Conservation (phyloP, 2,888 invertebrate species). For the Trypoxylon attenuatum region DNA sequence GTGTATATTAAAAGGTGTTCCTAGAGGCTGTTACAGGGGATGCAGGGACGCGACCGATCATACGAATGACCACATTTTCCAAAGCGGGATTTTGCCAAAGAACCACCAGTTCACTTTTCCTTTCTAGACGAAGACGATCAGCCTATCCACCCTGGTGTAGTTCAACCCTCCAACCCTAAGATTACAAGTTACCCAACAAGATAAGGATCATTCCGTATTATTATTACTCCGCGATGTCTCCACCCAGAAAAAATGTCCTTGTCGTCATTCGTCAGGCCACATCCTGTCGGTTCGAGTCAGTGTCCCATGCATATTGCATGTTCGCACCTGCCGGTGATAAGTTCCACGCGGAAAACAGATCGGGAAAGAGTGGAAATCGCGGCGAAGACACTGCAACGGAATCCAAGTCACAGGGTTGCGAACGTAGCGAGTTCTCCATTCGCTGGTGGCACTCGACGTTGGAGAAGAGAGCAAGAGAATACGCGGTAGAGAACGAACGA, state of each 20-base stretch:
- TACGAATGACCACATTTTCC: conserved; percentile 74
- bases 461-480: too few species aligned
- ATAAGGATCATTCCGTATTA: too few species aligned
- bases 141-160: too few species aligned
- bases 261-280: too few species aligned
- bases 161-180: conserved; percentile 21
- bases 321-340: too few species aligned
- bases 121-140: conserved; percentile 33
- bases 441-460: conserved; percentile 37
- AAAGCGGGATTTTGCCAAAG: conserved; percentile 61
- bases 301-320: too few species aligned
- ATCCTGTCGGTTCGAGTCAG: too few species aligned
- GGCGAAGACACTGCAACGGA: conserved; percentile 37
- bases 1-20: conserved; percentile 75
- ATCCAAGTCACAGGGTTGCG: conserved; percentile 32
- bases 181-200: too few species aligned
- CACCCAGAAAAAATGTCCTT: too few species aligned
- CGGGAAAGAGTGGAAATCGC: conserved; percentile 32
- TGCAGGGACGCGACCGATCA: conserved; percentile 69
- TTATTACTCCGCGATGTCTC: too few species aligned
- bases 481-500: too few species aligned
- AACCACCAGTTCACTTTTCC: conserved; percentile 58
- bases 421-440: conserved; percentile 42
- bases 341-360: too few species aligned
- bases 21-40: conserved; percentile 55